Percentiles rank a stretch among this genome's conserved stretches.
phyloP scores from a whole-genome alignment of 2,888 invertebrate species.

The Noctua pronuba region DNA sequence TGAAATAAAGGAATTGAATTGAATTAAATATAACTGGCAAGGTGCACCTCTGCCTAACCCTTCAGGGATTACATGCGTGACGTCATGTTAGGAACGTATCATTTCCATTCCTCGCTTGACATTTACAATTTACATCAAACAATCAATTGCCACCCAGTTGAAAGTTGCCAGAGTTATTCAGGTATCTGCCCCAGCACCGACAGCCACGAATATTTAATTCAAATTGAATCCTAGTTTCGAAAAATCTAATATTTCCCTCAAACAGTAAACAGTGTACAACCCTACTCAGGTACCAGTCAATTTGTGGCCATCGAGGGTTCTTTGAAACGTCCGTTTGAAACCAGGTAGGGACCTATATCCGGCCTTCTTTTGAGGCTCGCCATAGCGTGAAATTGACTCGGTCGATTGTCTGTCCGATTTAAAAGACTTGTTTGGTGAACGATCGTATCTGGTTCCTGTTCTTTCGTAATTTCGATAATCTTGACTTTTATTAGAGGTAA shows the following conservation, averaged over 20 bases:
- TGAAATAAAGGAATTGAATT: no score
- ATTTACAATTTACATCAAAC: slow-evolving; percentile 3
- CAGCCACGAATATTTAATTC: slow-evolving; percentile 28
- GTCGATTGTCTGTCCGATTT: slow-evolving; percentile 81
- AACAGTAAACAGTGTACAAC: slow-evolving; percentile 59
- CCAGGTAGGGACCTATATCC: slow-evolving; percentile 71
- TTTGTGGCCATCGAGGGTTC: slow-evolving; percentile 73
- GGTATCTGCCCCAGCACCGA: not conserved
- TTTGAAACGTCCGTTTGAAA: slow-evolving; percentile 74
- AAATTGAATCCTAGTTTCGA: slow-evolving; percentile 39
- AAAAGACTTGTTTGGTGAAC: slow-evolving; percentile 76
- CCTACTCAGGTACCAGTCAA: slow-evolving; percentile 71
- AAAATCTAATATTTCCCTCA: slow-evolving; percentile 43
- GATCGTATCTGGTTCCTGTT: slow-evolving; percentile 41
- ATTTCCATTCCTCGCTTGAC: not conserved
- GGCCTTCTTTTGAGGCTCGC: slow-evolving; percentile 78
- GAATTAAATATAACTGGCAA: no score
- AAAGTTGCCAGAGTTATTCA: slow-evolving; percentile 1
- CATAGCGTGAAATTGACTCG: slow-evolving; percentile 85
- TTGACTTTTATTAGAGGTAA: slow-evolving; percentile 63
- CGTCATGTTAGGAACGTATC: not conserved
- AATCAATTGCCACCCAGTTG: not conserved
- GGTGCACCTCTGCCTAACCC: not conserved
- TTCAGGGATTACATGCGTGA: not conserved
- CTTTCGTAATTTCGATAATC: slow-evolving; percentile 61